Evolutionary conservation across 2,797 vertebrate genomes (phyloP), one percentile per base, ranked within the genome.

Genomic region (Alouatta caraya): DNA sequence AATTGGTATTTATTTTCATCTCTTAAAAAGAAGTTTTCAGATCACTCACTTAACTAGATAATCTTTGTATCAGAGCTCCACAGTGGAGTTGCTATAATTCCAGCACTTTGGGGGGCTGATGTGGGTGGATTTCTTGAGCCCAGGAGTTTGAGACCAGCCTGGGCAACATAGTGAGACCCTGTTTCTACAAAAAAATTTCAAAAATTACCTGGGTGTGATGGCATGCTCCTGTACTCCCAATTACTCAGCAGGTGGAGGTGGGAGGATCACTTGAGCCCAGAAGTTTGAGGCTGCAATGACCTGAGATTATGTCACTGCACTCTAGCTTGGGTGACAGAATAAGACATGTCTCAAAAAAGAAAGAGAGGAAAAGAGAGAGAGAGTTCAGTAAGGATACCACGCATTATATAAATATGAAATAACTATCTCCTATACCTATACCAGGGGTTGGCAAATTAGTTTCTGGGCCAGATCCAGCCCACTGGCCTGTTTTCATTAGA

Each of bases 1-100:
- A 99, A 97, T 12, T 98, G 99, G 99, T 99, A 98, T 96, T 98
- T 96, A 0, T 94, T 91, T 50, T 85, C 67, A 84, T 75, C 11
- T 39, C 92, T 96, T 83, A 37, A 84, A 84, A 81, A 67, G 13
- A 84, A 17, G 9, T 48, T 87, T 92, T 88, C 33, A 1, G 0
- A 5, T 55, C 15, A 42, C 17, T 73, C 30, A 73, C 22, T 39
- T 78, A 9, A 26, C 61, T 64, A 28, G 59, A 7, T 72, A 33
- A 30, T 87, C 24, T n/a, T 46, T 52, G 30, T 33, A 8, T 33
- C 8, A 5, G 28, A 78, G 72, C 44, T 55, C 64, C 9, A 22
- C 39, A 4, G 33, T 52, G 21, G 33, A 42, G 76, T 61, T 88
- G 33, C 42, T 37, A 0, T 88, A 90, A 39, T 59, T 30, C 33